These are phyloP conservation scores for Yponomeuta malinellus DNA, from an alignment of 2,888 invertebrate species.

Conservation along the genomic window DNA sequence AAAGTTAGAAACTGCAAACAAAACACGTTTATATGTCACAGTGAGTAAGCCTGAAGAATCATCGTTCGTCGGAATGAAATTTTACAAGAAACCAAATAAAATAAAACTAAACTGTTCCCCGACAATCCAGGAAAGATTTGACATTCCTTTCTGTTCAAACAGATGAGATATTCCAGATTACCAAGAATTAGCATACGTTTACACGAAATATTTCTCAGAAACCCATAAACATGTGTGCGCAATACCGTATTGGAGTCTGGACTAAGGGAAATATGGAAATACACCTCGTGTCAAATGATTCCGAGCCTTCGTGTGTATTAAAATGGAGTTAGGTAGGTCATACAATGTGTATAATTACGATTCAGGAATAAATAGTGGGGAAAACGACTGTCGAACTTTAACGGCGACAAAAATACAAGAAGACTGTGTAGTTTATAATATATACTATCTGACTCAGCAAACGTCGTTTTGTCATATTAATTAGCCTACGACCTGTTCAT, in stretches of 20 bases:
- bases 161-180: neutral
- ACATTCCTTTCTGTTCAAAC: neutral
- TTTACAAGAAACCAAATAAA: neutral
- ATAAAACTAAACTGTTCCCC: neutral
- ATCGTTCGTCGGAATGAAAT: neutral
- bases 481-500: too few relatives aligned
- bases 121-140: neutral
- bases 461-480: too few relatives aligned
- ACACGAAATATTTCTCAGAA: constrained; percentile 7
- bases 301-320: neutral
- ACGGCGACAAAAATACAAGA: too few relatives aligned
- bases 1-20: too few relatives aligned
- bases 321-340: neutral
- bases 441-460: too few relatives aligned
- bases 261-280: constrained; percentile 4
- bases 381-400: neutral
- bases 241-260: neutral
- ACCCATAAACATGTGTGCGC: neutral
- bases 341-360: constrained; percentile 15
- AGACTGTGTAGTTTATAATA: too few relatives aligned
- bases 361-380: constrained; percentile 32
- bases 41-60: neutral
- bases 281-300: neutral
- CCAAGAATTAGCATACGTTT: neutral
- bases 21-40: too few relatives aligned